phyloP scores from a whole-genome alignment of 2,113 vertebrate genomes.

The Egretta garzetta region DNA sequence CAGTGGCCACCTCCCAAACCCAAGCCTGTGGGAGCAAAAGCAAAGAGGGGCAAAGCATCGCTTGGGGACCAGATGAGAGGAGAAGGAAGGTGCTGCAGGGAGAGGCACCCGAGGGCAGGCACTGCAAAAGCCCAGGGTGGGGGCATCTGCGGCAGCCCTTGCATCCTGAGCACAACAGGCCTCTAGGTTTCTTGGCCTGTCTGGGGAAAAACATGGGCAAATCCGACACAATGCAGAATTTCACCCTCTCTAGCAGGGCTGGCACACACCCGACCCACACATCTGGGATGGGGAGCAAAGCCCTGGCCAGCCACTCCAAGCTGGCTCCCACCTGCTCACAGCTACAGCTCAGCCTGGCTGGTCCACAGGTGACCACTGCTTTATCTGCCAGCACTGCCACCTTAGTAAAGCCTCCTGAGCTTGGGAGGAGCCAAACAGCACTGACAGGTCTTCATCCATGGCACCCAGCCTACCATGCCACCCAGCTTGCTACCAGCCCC shows the following conservation, averaged over 20 bases:
- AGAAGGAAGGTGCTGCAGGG: neutral
- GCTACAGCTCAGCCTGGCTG: neutral
- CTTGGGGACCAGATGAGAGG: neutral
- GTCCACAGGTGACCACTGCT: neutral
- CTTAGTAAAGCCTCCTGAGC: neutral
- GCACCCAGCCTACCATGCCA: neutral
- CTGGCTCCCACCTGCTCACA: neutral
- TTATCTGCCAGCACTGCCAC: neutral
- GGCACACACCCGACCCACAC: fast-evolving
- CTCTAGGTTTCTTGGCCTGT: neutral
- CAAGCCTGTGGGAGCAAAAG: neutral
- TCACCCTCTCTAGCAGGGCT: neutral
- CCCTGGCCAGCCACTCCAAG: neutral
- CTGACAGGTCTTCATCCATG: neutral
- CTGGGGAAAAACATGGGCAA: neutral
- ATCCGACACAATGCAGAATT: neutral
- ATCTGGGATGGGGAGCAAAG: neutral
- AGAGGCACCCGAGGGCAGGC: neutral
- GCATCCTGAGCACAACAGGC: neutral
- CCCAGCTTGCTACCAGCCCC: neutral
- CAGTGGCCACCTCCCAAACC: neutral
- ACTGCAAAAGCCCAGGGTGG: neutral
- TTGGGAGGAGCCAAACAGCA: neutral
- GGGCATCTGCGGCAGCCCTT: neutral
- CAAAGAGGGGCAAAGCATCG: neutral